A percentile compares a stretch with the other conserved stretches of the same genome.
Conservation (phyloP, 2,797 vertebrate genomes). For the Poeciliopsis paucimaculata region DNA sequence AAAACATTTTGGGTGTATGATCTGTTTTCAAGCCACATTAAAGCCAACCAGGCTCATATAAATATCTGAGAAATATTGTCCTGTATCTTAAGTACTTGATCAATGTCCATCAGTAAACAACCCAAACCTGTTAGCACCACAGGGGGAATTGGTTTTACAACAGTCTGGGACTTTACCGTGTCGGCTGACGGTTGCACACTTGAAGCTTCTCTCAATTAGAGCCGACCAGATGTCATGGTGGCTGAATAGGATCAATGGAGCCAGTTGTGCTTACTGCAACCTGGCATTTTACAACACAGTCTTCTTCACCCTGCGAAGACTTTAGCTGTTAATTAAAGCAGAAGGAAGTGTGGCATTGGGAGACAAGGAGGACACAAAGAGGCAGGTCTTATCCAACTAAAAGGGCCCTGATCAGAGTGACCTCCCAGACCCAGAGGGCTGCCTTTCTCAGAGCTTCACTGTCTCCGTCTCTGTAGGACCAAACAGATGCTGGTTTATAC, state of each 20-base stretch:
- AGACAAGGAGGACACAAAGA: constrained; percentile 57
- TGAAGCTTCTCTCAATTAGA: constrained; percentile 67
- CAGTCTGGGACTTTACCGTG: constrained; percentile 43
- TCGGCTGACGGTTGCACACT: constrained; percentile 50
- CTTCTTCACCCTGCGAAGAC: constrained; percentile 32
- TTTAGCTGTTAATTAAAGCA: constrained; percentile 35
- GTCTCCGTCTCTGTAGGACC: constrained; percentile 42
- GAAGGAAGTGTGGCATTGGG: constrained; percentile 43
- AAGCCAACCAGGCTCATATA: background rate
- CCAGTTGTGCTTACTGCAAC: constrained; percentile 52
- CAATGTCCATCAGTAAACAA: constrained; percentile 33
- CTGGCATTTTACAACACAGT: constrained; percentile 62
- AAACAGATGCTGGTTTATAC: constrained; percentile 63
- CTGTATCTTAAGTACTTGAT: background rate
- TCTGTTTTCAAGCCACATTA: background rate
- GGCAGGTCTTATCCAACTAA: constrained; percentile 35
- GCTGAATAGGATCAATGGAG: constrained; percentile 70
- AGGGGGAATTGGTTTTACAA: constrained; percentile 59
- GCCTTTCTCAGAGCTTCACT: constrained; percentile 36
- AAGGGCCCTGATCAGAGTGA: constrained; percentile 52
- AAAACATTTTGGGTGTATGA: background rate
- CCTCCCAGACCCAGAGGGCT: constrained; percentile 36
- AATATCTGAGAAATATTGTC: background rate
- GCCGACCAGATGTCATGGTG: constrained; percentile 71
- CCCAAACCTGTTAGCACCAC: constrained; percentile 50